Evolutionary conservation across 1,140 invertebrate genomes (phyloP), one percentile per base, ranked within the genome.

Genomic region (Anastrepha obliqua): DNA sequence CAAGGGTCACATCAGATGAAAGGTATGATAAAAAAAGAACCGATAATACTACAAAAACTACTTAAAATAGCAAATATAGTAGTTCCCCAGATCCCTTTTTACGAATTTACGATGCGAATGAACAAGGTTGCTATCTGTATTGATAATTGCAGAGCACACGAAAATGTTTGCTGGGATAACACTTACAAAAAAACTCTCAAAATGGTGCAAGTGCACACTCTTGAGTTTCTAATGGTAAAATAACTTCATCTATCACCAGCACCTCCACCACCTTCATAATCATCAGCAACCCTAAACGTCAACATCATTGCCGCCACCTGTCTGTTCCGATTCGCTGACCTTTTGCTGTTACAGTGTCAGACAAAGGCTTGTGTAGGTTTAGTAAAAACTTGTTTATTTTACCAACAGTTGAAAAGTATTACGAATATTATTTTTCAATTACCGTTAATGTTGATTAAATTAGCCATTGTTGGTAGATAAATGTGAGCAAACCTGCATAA

Each of bases 371-470:
- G 15, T 74, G 67, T 47, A 6, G 44, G 11, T 0, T 51, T 55
- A 11, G 5, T 5, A 29, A 67, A 67, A 67, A 9, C 17, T 2
- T 29, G 7, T n/a, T 55, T 51, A n/a, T 81, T 81, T 55, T 13
- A 74, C 42, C 29, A 74, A 42, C 20, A 47, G 67, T 20, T 59
- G 55, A 8, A 29, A 13, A 11, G 13, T 7, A 60, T 42, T n/a
- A 60, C 11, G 13, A 60, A 62, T 60, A 60, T 86, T 59, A 86
- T 86, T 86, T 86, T 62, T 39, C 60, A 86, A 60, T 86, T 86
- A 60, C 60, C 85, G 74, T n/a, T 51, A 81, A 55, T 55, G 44
- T 51, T 11, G 42, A 4, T 74, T 15, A 47, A 74, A 81, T 81
- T 81, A 29, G 29, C 29, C 29, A 55, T 29, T 81, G 9, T 81